phyloP scores from a whole-genome alignment of 2,113 vertebrate species.

The Climacteris rufus region DNA sequence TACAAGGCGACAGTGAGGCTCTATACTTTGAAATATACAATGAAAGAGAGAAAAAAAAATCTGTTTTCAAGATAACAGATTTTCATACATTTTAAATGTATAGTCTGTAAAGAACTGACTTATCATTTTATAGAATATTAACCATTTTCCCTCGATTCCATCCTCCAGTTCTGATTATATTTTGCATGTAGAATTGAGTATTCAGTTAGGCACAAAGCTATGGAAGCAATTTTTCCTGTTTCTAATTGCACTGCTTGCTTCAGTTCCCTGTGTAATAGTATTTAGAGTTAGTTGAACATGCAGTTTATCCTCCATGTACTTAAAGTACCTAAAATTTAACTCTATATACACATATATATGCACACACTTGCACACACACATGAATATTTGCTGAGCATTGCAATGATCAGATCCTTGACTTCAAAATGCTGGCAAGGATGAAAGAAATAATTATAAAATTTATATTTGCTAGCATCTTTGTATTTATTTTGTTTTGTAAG shows the following conservation, averaged over 20 bases:
- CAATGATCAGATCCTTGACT: background rate
- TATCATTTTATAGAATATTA: constrained; percentile 27
- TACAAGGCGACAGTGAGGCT: background rate
- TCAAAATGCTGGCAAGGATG: background rate
- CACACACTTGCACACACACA: background rate
- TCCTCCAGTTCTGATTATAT: background rate
- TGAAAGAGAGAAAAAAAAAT: background rate
- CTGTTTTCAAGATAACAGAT: background rate
- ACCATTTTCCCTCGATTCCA: background rate
- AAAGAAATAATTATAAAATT: constrained; percentile 31
- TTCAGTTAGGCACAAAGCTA: constrained; percentile 50
- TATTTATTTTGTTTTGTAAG: constrained; percentile 26
- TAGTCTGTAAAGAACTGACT: background rate
- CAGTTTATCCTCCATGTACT: constrained; percentile 44
- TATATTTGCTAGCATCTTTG: constrained; percentile 1
- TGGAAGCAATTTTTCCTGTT: constrained; percentile 42
- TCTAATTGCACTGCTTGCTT: constrained; percentile 67
- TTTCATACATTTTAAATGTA: constrained; percentile 23
- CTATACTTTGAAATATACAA: background rate
- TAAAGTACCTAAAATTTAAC: constrained; percentile 34
- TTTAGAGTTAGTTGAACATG: constrained; percentile 61
- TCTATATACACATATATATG: background rate
- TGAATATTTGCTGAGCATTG: constrained; percentile 27
- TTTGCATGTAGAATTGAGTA: constrained; percentile 47
- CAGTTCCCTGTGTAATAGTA: constrained; percentile 57